These are phyloP conservation scores for Stomorhina lunata DNA, from an alignment of 2,888 invertebrate genomes.

Conservation along the genomic window DNA sequence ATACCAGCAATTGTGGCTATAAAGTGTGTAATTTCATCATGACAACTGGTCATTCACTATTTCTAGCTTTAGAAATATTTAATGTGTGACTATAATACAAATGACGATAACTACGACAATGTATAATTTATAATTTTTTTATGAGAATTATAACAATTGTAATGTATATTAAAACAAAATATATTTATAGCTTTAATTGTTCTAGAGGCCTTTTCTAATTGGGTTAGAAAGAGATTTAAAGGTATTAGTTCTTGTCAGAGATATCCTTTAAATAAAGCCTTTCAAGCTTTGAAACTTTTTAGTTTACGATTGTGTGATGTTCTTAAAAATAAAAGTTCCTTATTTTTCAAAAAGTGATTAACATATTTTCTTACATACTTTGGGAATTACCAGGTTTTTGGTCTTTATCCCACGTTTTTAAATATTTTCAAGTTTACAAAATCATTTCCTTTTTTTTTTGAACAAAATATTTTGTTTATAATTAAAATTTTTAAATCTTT, in stretches of 20 bases:
- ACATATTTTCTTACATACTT: too few species aligned
- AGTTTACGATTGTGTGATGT: too few species aligned
- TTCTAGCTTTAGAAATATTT: constrained; percentile 8
- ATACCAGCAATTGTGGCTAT: background rate
- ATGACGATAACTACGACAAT: background rate
- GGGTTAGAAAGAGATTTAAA: background rate
- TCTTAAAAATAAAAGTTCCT: too few species aligned
- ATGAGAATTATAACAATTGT: background rate
- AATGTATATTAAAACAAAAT: background rate
- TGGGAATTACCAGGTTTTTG: too few species aligned
- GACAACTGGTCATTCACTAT: background rate
- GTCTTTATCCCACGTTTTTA: too few species aligned
- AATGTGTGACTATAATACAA: constrained; percentile 15
- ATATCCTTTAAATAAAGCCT: too few species aligned
- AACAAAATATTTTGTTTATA: too few species aligned
- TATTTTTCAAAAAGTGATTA: too few species aligned
- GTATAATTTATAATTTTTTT: constrained; percentile 2
- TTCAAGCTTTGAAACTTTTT: too few species aligned
- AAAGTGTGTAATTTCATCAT: constrained; percentile 9
- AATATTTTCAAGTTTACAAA: too few species aligned
- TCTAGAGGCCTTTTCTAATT: background rate
- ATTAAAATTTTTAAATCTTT: too few species aligned
- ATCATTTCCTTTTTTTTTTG: too few species aligned
- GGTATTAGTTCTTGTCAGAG: background rate
- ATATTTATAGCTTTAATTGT: background rate